These are phyloP conservation scores for Poliocrania exsul DNA, from an alignment of 2,797 vertebrate genomes.

Conservation along the genomic window DNA sequence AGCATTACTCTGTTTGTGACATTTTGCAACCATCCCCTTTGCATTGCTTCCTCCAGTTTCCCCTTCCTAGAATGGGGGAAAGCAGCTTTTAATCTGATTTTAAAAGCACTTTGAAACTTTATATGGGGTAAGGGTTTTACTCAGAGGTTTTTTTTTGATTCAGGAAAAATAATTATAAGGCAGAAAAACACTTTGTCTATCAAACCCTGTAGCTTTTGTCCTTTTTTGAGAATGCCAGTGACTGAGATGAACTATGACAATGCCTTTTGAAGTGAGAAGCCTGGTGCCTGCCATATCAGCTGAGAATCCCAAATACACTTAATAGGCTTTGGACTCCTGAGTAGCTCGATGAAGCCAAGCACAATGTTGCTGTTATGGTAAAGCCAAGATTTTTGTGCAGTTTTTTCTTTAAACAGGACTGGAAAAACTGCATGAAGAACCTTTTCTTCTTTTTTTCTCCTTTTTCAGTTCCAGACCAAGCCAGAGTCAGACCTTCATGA, in stretches of 20 bases:
- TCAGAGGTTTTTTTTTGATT: neutral
- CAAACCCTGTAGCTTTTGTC: neutral
- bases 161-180: neutral
- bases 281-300: neutral
- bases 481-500: neutral
- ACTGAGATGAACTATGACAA: neutral
- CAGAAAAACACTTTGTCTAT: neutral
- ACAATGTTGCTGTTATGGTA: constrained; percentile 34
- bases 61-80: neutral
- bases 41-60: neutral
- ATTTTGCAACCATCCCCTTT: neutral
- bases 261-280: neutral
- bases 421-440: neutral
- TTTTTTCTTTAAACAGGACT: constrained; percentile 23
- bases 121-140: neutral
- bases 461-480: constrained; percentile 24
- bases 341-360: neutral
- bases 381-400: neutral
- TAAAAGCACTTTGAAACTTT: neutral
- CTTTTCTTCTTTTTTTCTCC: constrained; percentile 29
- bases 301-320: neutral
- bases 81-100: neutral
- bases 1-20: neutral
- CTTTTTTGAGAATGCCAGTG: neutral
- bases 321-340: neutral